phyloP scores from a whole-genome alignment of 1,140 invertebrate species.

The Lysiphlebus fabarum region DNA sequence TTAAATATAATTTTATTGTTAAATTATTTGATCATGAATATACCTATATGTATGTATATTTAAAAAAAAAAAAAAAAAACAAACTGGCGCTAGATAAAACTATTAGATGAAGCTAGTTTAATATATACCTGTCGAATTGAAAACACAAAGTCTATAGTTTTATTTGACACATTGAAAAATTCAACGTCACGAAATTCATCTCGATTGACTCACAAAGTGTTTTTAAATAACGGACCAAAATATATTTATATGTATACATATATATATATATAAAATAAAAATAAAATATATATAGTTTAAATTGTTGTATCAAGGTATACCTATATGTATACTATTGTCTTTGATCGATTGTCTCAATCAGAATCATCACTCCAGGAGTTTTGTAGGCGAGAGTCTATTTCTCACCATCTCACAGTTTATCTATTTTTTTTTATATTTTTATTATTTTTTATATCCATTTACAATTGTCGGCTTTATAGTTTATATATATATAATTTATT shows the following conservation, averaged over 20 bases:
- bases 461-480: no score
- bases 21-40: no score
- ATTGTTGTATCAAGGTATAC: background rate
- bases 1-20: no score
- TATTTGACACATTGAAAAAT: constrained; percentile 2
- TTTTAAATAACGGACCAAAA: constrained; percentile 17
- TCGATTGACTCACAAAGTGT: constrained; percentile 11
- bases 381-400: no score
- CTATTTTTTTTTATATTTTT: no score
- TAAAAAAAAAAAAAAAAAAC: no score
- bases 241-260: no score
- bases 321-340: constrained; percentile 22
- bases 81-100: constrained; percentile 9
- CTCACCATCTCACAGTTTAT: no score
- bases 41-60: no score
- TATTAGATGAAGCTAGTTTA: background rate
- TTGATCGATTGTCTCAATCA: constrained; percentile 22
- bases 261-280: constrained; percentile 1
- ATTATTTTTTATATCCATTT: no score
- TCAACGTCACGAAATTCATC: constrained; percentile 7
- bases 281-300: background rate
- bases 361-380: constrained; percentile 3
- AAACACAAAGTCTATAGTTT: background rate
- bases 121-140: constrained; percentile 21
- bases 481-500: no score